Evolutionary conservation across 1,140 invertebrate species (phyloP).

Genomic region (honey bee (Apis mellifera)): DNA sequence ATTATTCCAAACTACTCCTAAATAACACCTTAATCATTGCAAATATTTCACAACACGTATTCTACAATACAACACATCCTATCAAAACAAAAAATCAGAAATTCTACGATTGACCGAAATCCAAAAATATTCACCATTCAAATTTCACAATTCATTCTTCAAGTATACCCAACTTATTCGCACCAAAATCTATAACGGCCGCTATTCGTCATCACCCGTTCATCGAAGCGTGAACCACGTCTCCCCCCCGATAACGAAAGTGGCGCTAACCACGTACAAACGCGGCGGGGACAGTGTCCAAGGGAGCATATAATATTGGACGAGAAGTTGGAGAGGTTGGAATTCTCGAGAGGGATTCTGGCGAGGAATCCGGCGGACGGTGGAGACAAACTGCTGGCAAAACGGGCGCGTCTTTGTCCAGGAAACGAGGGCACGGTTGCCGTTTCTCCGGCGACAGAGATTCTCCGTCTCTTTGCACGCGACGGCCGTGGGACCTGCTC

Average conservation of each 20-base stretch:
- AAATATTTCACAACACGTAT: no score
- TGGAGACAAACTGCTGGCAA: slow-evolving; percentile 53
- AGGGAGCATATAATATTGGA: slow-evolving; percentile 19
- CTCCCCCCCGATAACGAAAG: not conserved
- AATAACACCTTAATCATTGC: no score
- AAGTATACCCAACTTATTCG: not conserved
- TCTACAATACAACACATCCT: no score
- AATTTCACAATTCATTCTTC: not conserved
- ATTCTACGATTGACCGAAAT: not conserved
- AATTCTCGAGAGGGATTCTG: slow-evolving; percentile 38
- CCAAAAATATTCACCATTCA: not conserved
- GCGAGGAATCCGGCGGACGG: slow-evolving; percentile 31
- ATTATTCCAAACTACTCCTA: no score
- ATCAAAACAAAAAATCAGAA: no score
- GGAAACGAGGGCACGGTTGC: slow-evolving; percentile 63
- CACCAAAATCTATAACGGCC: not conserved
- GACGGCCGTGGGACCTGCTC: slow-evolving; percentile 34
- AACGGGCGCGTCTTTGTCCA: slow-evolving; percentile 66
- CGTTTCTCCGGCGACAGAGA: slow-evolving; percentile 41
- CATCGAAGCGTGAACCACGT: not conserved
- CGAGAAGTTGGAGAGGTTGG: not conserved
- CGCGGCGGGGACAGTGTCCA: not conserved
- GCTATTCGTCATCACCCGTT: not conserved
- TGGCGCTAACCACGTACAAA: not conserved
- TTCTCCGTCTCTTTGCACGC: slow-evolving; percentile 46